phyloP scores from a whole-genome alignment of 2,797 vertebrate genomes.

The Rhinichthys osculus region DNA sequence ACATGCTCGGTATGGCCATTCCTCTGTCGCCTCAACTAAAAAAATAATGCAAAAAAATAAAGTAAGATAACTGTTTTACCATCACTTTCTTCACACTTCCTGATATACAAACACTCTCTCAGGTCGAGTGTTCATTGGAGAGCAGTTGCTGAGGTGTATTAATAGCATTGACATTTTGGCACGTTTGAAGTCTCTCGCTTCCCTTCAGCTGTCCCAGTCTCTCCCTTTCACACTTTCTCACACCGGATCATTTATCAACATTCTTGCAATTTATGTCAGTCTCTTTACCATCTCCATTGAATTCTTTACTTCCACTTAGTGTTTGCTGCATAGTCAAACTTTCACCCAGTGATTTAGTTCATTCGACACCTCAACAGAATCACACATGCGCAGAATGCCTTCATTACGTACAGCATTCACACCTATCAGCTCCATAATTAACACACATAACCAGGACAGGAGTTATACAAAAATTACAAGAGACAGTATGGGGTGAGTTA shows the following conservation, averaged over 20 bases:
- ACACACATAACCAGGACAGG: not conserved
- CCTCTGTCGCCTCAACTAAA: slow-evolving; percentile 29
- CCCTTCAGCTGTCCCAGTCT: slow-evolving; percentile 76
- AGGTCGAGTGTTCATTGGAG: not conserved
- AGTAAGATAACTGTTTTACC: not conserved
- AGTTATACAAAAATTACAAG: not conserved
- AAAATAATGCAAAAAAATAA: not conserved
- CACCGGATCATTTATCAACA: slow-evolving; percentile 14
- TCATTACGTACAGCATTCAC: not conserved
- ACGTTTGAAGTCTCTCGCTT: slow-evolving; percentile 65
- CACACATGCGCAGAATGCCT: slow-evolving; percentile 8
- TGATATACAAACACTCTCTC: not conserved
- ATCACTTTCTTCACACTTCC: slow-evolving; percentile 1
- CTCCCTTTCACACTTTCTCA: slow-evolving; percentile 62
- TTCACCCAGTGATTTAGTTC: not conserved
- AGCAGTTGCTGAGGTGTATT: slow-evolving; percentile 45
- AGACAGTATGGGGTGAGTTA: not conserved
- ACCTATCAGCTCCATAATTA: not conserved
- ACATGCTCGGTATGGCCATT: slow-evolving; percentile 73
- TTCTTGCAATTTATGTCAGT: not conserved
- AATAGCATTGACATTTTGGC: slow-evolving; percentile 56
- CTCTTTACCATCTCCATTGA: not conserved
- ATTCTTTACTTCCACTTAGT: not conserved
- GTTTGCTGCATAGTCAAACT: not conserved
- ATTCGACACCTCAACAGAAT: not conserved